Evolutionary conservation across 2,888 invertebrate species (phyloP).

Genomic region (Trachelus stipa): DNA sequence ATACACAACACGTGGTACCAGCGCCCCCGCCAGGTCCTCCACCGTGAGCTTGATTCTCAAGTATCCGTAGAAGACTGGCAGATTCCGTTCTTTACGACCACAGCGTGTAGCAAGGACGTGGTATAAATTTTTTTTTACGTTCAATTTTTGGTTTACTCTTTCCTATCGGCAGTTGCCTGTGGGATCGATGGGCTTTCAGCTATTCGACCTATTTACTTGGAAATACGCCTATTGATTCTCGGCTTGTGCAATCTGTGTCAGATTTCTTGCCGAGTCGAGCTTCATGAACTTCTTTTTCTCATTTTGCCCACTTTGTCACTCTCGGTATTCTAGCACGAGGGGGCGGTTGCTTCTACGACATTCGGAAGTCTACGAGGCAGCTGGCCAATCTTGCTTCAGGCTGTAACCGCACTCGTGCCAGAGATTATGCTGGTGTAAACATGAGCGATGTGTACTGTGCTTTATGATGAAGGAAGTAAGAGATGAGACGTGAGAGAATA

Average conservation of each 20-base stretch:
- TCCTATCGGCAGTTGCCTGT: not conserved
- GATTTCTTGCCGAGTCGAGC: not conserved
- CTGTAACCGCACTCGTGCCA: not conserved
- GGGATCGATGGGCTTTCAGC: not conserved
- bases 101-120: not conserved
- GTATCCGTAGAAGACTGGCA: too few relatives aligned
- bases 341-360: not conserved
- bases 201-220: not conserved
- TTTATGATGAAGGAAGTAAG: not conserved
- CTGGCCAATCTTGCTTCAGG: not conserved
- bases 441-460: not conserved
- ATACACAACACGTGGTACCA: not conserved
- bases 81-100: not conserved
- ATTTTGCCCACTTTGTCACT: not conserved
- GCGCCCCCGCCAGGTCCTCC: too few relatives aligned
- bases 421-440: not conserved
- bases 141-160: not conserved
- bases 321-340: not conserved
- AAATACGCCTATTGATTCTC: not conserved
- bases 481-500: not conserved
- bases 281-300: not conserved
- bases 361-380: not conserved
- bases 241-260: not conserved
- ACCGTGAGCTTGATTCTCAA: too few relatives aligned
- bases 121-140: not conserved